Evolutionary conservation across 2,113 vertebrate genomes (phyloP).

Genomic region (Dolichallabes microphthalmus): DNA sequence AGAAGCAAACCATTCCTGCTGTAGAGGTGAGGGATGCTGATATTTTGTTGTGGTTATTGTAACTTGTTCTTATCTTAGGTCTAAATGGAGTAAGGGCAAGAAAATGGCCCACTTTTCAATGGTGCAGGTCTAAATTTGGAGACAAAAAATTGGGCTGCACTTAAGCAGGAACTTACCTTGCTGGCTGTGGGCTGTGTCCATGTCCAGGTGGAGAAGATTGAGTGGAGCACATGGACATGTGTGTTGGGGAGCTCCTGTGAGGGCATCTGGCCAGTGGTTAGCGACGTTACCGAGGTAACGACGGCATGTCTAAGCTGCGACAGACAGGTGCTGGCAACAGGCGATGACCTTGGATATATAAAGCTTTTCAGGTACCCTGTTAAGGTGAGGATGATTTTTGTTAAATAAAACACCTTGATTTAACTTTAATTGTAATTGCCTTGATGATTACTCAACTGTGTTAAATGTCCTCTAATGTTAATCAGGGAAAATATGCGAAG

Average conservation of each 20-base stretch:
- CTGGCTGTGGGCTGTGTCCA: constrained; percentile 4
- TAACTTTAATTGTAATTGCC: not conserved
- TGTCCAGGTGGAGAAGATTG: constrained; percentile 89
- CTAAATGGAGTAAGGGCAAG: constrained; percentile 62
- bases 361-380: constrained; percentile 94
- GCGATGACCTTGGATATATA: constrained; percentile 96
- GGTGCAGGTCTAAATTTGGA: constrained; percentile 64
- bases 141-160: constrained; percentile 56
- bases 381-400: constrained; percentile 77
- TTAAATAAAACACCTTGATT: not conserved
- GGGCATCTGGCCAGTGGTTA: constrained; percentile 93
- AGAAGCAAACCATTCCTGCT: constrained; percentile 86
- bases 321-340: constrained; percentile 88
- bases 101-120: constrained; percentile 68
- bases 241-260: constrained; percentile 90
- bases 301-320: constrained; percentile 87
- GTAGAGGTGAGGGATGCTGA: constrained; percentile 79
- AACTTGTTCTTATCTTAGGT: constrained; percentile 53
- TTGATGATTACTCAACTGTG: constrained; percentile 9
- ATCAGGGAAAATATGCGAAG: constrained; percentile 91
- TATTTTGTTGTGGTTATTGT: constrained; percentile 35
- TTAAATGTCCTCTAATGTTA: constrained; percentile 40
- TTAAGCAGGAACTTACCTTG: constrained; percentile 43
- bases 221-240: constrained; percentile 94
- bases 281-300: constrained; percentile 90